Evolutionary conservation across 1,140 invertebrate genomes (phyloP), one percentile per base, ranked within the genome.

Genomic region (Tetramorium alpestre): DNA sequence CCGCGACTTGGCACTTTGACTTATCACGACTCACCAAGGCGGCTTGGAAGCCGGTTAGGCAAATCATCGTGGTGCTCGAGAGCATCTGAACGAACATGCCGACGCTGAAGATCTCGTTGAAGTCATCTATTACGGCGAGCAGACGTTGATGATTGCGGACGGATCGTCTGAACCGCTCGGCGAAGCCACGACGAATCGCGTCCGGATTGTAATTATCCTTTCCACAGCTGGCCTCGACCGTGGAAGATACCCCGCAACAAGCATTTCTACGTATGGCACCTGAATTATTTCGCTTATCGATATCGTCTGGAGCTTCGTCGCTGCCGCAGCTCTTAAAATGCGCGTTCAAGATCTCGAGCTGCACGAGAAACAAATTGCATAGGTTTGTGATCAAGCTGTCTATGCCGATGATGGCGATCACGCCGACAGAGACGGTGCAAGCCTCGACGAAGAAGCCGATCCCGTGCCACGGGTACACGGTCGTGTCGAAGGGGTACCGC

Each of bases 11-110:
- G 28, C 18, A 22, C 58, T 47, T 64, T 54, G 67, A 89, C 47
- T 78, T 72, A 75, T 89, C 38, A 49, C 54, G 56, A 87, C 90
- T 91, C 85, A 93, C 92, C 87, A 90, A 81, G 16, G 87, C 49
- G 18, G 87, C 88, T 69, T 93, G 93, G 78, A 93, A 93, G 67
- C 92, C 88, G 18, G 88, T 89, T 51, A 93, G 86, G 64, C 92
- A 93, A 87, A 93, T 93, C 62, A 93, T 92, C 58, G 81, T 86
- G 13, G 84, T 90, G 49, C 93, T 93, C 16, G 88, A 91, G 11
- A 90, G 64, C 75, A 93, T 87, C 69, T 93, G 93, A 58, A 90
- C 64, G 62, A 93, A 88, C 91, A 91, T 89, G 28, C 88, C 88
- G n/a, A 75, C 73, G 80, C 70, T 92, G 47, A 89, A 93, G 3